Conservation (phyloP, 2,113 vertebrate species). For the Lonchura striata region DNA sequence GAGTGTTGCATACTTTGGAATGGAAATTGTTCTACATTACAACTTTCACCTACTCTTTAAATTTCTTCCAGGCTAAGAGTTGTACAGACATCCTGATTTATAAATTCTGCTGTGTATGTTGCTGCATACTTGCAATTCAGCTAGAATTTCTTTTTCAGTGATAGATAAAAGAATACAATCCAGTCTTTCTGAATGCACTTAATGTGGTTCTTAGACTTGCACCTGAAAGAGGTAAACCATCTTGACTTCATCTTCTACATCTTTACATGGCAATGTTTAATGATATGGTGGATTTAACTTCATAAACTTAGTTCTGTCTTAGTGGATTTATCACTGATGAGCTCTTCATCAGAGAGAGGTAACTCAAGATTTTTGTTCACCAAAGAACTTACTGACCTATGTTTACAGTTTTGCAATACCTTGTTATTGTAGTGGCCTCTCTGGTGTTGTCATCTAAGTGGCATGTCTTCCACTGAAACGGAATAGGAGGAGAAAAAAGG, state of each 20-base stretch:
- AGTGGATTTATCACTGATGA: background rate
- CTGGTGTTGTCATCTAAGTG: background rate
- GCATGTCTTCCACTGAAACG: background rate
- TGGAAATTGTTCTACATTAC: background rate
- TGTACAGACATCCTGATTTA: background rate
- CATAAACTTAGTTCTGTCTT: background rate
- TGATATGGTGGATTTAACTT: background rate
- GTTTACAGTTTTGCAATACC: background rate
- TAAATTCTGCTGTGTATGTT: background rate
- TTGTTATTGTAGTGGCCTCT: background rate
- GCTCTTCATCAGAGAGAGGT: background rate
- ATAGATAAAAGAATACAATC: background rate
- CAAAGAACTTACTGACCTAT: background rate
- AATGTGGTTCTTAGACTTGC: background rate
- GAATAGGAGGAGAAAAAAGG: background rate
- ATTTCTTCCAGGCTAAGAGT: background rate
- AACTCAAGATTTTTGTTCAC: background rate
- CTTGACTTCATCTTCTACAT: background rate
- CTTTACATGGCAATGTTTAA: background rate
- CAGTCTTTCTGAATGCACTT: background rate
- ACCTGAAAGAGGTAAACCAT: background rate
- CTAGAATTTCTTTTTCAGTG: background rate
- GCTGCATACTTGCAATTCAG: background rate
- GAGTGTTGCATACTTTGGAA: background rate
- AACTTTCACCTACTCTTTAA: background rate